Conservation (phyloP, 2,113 vertebrate species). For the Xenopus laevis region DNA sequence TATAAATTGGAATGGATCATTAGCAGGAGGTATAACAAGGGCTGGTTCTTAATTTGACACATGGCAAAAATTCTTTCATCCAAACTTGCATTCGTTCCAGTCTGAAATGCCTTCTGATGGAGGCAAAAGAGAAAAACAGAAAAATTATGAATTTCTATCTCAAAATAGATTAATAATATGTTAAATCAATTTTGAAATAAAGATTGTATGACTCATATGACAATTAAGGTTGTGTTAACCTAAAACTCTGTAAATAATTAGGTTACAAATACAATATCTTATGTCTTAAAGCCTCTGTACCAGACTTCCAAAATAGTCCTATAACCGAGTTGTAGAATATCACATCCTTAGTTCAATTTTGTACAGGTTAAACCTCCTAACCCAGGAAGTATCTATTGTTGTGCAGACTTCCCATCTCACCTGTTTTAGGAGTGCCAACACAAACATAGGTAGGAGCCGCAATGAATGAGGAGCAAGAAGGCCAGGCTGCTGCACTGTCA, state of each 20-base stretch:
- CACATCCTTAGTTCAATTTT: too few relatives aligned
- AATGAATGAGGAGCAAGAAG: conserved; percentile 81
- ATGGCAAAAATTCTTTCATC: conserved; percentile 90
- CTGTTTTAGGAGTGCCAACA: conserved; percentile 91
- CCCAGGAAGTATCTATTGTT: too few relatives aligned
- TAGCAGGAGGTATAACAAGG: conserved; percentile 82
- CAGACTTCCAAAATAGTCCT: too few relatives aligned
- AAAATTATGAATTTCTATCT: not conserved
- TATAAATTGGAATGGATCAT: conserved; percentile 90
- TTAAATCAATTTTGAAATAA: not conserved
- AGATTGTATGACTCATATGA: too few relatives aligned
- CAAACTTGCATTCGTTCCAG: conserved; percentile 78
- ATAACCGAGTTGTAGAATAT: too few relatives aligned
- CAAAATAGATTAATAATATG: not conserved
- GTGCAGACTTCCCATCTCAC: conserved; percentile 55
- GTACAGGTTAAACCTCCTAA: too few relatives aligned
- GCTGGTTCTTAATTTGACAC: conserved; percentile 95
- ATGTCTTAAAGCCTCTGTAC: too few relatives aligned
- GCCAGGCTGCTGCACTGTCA: conserved; percentile 85
- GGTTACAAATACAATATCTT: too few relatives aligned
- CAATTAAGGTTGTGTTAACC: too few relatives aligned
- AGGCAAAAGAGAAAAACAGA: not conserved
- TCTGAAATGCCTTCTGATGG: conserved; percentile 87
- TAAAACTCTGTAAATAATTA: too few relatives aligned
- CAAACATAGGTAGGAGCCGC: conserved; percentile 83